Conservation (phyloP, 1,140 invertebrate genomes). For the Ceratosolen fusciceps region DNA sequence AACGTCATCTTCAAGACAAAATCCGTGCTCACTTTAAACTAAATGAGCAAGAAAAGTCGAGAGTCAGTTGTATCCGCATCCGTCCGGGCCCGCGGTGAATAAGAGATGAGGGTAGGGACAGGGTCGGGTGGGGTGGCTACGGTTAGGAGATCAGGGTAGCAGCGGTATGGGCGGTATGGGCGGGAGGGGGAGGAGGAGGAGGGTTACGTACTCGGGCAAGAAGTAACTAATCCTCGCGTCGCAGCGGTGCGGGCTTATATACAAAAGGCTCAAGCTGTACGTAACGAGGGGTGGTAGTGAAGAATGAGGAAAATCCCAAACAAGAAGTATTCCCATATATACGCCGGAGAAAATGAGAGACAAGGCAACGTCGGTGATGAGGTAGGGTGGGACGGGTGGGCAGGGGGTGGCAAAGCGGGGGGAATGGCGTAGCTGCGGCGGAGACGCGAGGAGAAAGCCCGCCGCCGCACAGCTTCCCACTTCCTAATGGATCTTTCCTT, state of each 20-base stretch:
- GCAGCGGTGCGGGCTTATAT: constrained; percentile 47
- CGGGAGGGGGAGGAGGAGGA: not conserved
- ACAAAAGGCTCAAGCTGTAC: constrained; percentile 54
- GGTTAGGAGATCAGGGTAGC: too few relatives aligned
- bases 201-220: constrained; percentile 44
- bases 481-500: constrained; percentile 49
- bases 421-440: too few relatives aligned
- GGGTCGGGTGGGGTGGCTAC: too few relatives aligned
- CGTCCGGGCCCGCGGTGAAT: constrained; percentile 51
- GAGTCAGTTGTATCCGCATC: not conserved
- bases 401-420: too few relatives aligned
- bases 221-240: constrained; percentile 61
- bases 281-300: constrained; percentile 32
- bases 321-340: constrained; percentile 31
- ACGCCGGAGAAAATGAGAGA: constrained; percentile 27
- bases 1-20: not conserved
- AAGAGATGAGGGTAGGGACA: constrained; percentile 54
- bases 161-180: too few relatives aligned
- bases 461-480: constrained; percentile 3
- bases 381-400: too few relatives aligned
- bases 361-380: not conserved
- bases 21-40: not conserved
- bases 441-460: not conserved
- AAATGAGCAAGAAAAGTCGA: constrained; percentile 37
- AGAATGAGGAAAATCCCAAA: constrained; percentile 44